Evolutionary conservation across 2,888 invertebrate species (phyloP).

Genomic region (Epinotia bilunana): DNA sequence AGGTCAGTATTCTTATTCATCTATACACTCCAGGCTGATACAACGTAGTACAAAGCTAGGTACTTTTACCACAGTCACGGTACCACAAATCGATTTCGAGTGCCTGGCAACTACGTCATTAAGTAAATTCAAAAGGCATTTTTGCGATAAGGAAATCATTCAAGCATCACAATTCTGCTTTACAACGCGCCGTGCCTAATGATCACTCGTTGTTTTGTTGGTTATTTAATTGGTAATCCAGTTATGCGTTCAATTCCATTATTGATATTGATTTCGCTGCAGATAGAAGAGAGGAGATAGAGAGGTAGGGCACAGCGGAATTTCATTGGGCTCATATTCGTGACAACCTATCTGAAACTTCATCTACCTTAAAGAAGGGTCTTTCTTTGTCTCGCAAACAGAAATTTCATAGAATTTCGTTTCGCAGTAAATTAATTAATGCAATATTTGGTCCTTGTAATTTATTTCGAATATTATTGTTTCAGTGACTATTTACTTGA

Average conservation of each 20-base stretch:
- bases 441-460: too few species aligned
- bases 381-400: too few species aligned
- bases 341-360: too few species aligned
- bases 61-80: not conserved
- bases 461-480: too few species aligned
- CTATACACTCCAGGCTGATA: too few species aligned
- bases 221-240: not conserved
- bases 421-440: too few species aligned
- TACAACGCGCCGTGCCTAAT: not conserved
- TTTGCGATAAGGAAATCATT: constrained; percentile 11
- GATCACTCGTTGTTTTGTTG: not conserved
- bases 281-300: not conserved
- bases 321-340: not conserved
- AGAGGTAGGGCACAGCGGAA: not conserved
- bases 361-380: too few species aligned
- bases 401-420: too few species aligned
- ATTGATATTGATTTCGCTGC: not conserved
- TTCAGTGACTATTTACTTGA: too few species aligned
- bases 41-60: not conserved
- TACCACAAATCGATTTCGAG: not conserved
- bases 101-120: not conserved
- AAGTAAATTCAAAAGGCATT: not conserved
- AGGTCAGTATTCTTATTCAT: too few species aligned
- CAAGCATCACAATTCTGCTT: not conserved
- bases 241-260: not conserved